A percentile compares a stretch with the other conserved stretches of the same genome.
Conservation (phyloP, 2,888 invertebrate genomes). For the Limnephilus marmoratus region DNA sequence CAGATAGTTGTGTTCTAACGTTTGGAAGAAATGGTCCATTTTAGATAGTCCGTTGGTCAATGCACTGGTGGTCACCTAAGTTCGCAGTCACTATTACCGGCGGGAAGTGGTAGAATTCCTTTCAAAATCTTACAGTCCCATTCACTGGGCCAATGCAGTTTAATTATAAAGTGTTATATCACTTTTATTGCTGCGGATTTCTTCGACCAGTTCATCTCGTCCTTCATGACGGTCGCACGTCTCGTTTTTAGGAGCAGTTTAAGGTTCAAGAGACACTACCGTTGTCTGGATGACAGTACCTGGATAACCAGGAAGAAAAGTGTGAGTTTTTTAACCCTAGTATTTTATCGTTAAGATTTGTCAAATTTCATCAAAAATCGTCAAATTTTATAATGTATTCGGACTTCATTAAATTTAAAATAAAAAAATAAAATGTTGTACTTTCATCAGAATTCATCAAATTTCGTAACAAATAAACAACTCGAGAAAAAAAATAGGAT, state of each 20-base stretch:
- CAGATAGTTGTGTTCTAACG: background rate
- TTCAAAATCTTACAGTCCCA: slow-evolving; percentile 34
- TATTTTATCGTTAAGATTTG: background rate
- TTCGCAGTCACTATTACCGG: background rate
- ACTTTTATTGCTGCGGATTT: slow-evolving; percentile 18
- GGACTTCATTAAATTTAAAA: too few species aligned
- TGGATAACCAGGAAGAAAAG: background rate
- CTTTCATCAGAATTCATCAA: too few species aligned
- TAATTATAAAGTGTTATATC: background rate
- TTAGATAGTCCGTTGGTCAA: background rate
- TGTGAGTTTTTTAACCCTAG: background rate
- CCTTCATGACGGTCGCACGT: slow-evolving; percentile 48
- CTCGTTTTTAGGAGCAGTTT: slow-evolving; percentile 36
- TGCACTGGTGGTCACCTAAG: background rate
- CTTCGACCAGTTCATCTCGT: slow-evolving; percentile 31
- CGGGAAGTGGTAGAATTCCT: slow-evolving; percentile 20
- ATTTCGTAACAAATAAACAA: too few species aligned
- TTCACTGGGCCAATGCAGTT: slow-evolving; percentile 36
- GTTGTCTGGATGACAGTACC: background rate
- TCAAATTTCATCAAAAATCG: background rate
- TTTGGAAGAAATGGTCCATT: background rate
- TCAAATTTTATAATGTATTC: too few species aligned
- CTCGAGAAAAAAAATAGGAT: background rate
- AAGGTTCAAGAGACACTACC: background rate
- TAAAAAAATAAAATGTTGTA: too few species aligned